These are phyloP conservation scores for Takifugu rubripes DNA, from an alignment of 2,797 vertebrate genomes.

Conservation along the genomic window DNA sequence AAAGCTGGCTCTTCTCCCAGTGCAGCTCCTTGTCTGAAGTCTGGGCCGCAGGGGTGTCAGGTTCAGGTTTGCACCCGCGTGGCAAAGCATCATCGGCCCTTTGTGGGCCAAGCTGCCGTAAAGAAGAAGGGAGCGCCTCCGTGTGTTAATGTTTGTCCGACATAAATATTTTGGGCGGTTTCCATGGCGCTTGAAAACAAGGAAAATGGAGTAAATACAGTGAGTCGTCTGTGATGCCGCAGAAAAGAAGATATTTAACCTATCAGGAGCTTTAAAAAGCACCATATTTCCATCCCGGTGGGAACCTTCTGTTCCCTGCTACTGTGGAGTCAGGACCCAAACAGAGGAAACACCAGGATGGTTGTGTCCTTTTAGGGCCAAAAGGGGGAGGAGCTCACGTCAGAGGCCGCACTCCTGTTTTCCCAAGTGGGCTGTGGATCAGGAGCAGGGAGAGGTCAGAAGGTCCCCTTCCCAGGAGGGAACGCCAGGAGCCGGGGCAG, in stretches of 20 bases:
- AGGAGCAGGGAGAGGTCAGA: slow-evolving; percentile 67
- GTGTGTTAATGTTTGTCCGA: slow-evolving; percentile 70
- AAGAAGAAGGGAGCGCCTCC: slow-evolving; percentile 58
- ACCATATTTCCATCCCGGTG: slow-evolving; percentile 48
- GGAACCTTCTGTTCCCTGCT: slow-evolving; percentile 65
- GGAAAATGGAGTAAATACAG: slow-evolving; percentile 62
- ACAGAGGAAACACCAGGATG: slow-evolving; percentile 54
- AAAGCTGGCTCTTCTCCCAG: slow-evolving; percentile 74
- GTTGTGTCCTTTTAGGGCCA: slow-evolving; percentile 71
- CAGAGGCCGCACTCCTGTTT: slow-evolving; percentile 65
- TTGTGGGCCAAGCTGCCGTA: slow-evolving; percentile 72
- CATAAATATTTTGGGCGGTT: slow-evolving; percentile 84
- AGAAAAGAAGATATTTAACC: slow-evolving; percentile 66
- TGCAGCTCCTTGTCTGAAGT: slow-evolving; percentile 73
- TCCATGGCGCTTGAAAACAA: slow-evolving; percentile 76
- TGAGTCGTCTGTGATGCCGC: slow-evolving; percentile 75
- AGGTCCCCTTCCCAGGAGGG: slow-evolving; percentile 70
- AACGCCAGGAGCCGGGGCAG: slow-evolving; percentile 56
- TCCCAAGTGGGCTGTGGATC: slow-evolving; percentile 70
- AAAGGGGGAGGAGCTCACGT: slow-evolving; percentile 57
- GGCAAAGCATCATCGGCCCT: slow-evolving; percentile 76
- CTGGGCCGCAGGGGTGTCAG: slow-evolving; percentile 69
- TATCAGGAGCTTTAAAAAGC: slow-evolving; percentile 37
- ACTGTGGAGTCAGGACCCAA: slow-evolving; percentile 64
- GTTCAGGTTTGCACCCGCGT: slow-evolving; percentile 65